Conservation (phyloP, 2,888 invertebrate species). For the Drosophila falleni region DNA sequence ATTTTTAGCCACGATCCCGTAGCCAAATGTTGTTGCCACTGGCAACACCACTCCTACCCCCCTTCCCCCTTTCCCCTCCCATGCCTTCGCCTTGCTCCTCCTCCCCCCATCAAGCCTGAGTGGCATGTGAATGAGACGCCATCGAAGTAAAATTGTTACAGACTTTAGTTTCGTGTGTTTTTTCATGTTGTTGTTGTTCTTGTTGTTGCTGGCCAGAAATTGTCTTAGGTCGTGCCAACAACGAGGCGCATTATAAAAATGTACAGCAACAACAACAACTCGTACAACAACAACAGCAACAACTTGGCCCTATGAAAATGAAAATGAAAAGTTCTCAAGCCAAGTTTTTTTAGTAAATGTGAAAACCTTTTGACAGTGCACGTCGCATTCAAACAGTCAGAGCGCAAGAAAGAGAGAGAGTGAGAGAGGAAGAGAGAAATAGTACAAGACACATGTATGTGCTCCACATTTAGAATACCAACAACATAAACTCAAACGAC, state of each 20-base stretch:
- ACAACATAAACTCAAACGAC: constrained; percentile 34
- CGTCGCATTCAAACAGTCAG: constrained; percentile 43
- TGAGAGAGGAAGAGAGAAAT: background rate
- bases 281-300: constrained; percentile 14
- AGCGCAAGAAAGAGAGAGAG: background rate
- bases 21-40: constrained; percentile 25
- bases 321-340: constrained; percentile 76
- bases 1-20: constrained; percentile 59
- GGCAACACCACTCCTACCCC: background rate
- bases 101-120: constrained; percentile 47
- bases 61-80: no score
- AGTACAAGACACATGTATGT: constrained; percentile 32
- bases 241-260: constrained; percentile 72
- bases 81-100: background rate
- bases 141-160: constrained; percentile 58
- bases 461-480: constrained; percentile 56
- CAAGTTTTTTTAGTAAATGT: constrained; percentile 48
- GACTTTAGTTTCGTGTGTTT: constrained; percentile 36
- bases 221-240: constrained; percentile 78
- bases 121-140: constrained; percentile 78
- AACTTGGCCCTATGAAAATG: constrained; percentile 54
- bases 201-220: constrained; percentile 60
- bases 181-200: constrained; percentile 1
- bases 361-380: constrained; percentile 63
- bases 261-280: constrained; percentile 30